These are phyloP conservation scores for Malaclemys terrapin DNA, from an alignment of 2,113 vertebrate genomes.

Conservation along the genomic window DNA sequence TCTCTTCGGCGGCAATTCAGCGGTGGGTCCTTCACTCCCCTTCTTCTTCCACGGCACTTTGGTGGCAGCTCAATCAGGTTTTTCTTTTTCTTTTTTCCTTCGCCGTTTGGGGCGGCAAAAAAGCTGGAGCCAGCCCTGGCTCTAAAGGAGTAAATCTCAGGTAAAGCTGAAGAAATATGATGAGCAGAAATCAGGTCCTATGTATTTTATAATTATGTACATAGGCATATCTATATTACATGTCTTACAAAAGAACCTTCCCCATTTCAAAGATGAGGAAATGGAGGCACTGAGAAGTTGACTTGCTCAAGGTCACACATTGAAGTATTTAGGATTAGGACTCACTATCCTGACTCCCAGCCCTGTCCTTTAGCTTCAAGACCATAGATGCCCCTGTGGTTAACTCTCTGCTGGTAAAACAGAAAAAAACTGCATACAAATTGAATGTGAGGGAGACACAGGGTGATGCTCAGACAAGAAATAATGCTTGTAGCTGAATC, in stretches of 20 bases:
- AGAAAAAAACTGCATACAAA: not conserved
- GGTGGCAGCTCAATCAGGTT: too few species aligned
- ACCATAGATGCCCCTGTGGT: not conserved
- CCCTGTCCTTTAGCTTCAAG: not conserved
- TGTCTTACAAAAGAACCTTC: not conserved
- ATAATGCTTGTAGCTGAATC: not conserved
- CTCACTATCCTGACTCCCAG: not conserved
- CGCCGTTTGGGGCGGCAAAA: too few species aligned
- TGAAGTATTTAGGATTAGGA: not conserved
- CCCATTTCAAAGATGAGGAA: not conserved
- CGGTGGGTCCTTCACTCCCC: too few species aligned
- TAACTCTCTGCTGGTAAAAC: not conserved
- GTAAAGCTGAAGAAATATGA: accelerated
- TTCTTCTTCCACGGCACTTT: too few species aligned
- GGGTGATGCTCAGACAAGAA: not conserved
- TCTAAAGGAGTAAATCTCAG: not conserved
- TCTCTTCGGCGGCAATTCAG: too few species aligned
- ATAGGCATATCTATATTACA: accelerated
- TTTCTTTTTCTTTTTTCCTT: too few species aligned
- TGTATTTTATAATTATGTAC: not conserved
- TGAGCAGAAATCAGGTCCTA: accelerated
- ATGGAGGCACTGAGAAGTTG: not conserved
- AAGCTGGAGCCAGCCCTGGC: too few species aligned
- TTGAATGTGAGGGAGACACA: not conserved
- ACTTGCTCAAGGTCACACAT: not conserved